Percentiles rank a stretch among this genome's conserved stretches.
Conservation (phyloP, 2,797 vertebrate genomes). For the Acrossocheilus wenchowensis region DNA sequence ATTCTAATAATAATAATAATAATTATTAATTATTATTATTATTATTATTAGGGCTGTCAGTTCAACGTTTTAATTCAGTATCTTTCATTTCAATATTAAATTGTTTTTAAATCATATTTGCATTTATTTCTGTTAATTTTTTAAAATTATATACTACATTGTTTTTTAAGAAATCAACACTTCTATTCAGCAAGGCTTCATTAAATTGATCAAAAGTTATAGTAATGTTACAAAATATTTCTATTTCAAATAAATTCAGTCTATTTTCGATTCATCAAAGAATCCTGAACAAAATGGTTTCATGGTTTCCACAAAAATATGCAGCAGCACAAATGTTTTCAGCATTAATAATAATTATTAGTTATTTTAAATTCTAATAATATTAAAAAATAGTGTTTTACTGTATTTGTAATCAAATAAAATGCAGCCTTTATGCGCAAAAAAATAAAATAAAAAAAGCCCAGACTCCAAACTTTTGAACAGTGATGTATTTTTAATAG, state of each 20-base stretch:
- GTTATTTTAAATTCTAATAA: not conserved
- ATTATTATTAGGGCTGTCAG: not conserved
- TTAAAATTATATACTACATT: not conserved
- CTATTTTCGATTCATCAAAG: not conserved
- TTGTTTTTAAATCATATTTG: no score
- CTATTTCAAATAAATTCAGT: not conserved
- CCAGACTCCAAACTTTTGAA: no score
- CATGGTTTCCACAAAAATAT: no score
- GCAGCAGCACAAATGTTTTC: no score
- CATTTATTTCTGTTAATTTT: no score
- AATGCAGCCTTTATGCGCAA: not conserved
- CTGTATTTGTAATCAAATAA: not conserved
- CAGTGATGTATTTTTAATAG: not conserved
- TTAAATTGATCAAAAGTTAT: not conserved
- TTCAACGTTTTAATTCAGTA: not conserved
- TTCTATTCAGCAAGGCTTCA: not conserved
- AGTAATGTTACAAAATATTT: not conserved
- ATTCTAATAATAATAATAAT: no score
- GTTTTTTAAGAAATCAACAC: not conserved
- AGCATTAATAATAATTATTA: no score
- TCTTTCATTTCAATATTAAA: no score
- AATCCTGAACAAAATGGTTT: not conserved
- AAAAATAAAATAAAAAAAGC: not conserved
- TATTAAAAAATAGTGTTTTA: not conserved
- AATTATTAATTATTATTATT: not conserved